Evolutionary conservation across 2,888 invertebrate species (phyloP).

Genomic region (Hofmannophila pseudospretella): DNA sequence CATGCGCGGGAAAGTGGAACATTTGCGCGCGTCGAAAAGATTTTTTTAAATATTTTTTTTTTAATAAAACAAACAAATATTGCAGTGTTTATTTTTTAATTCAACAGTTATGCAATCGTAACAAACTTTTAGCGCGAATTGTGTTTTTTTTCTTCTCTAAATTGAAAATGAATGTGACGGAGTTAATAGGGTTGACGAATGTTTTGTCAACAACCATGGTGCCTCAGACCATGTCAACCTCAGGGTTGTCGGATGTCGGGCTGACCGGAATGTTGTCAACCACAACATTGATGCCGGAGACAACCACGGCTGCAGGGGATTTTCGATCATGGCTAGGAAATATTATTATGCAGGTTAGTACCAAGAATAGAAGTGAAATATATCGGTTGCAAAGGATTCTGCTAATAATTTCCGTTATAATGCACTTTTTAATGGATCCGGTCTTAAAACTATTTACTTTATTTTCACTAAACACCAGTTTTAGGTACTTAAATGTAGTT

Average conservation of each 20-base stretch:
- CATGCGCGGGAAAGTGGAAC: constrained; percentile 34
- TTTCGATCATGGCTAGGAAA: constrained; percentile 52
- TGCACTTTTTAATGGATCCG: too few relatives aligned
- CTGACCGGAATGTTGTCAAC: constrained; percentile 15
- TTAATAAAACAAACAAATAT: too few relatives aligned
- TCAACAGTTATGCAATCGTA: too few relatives aligned
- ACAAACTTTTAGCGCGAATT: not conserved
- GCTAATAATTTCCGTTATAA: too few relatives aligned
- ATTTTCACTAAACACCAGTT: too few relatives aligned
- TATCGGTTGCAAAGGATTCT: too few relatives aligned
- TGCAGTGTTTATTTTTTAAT: not conserved
- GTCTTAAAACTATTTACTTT: too few relatives aligned
- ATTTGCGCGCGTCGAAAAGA: constrained; percentile 24
- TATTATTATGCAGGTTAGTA: constrained; percentile 54
- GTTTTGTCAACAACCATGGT: constrained; percentile 18
- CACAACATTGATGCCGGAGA: constrained; percentile 20
- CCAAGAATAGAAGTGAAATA: too few relatives aligned
- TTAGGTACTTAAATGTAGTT: too few relatives aligned
- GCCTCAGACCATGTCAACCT: constrained; percentile 15
- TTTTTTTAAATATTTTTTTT: constrained; percentile 17
- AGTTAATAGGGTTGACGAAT: constrained; percentile 12
- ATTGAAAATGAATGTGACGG: constrained; percentile 37
- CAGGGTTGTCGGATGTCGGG: constrained; percentile 10
- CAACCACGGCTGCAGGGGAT: constrained; percentile 34
- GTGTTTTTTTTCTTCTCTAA: constrained; percentile 9